A percentile compares a stretch with the other conserved stretches of the same genome.
Conservation (phyloP, 2,888 invertebrate genomes). For the Sclerodermus sp. region DNA sequence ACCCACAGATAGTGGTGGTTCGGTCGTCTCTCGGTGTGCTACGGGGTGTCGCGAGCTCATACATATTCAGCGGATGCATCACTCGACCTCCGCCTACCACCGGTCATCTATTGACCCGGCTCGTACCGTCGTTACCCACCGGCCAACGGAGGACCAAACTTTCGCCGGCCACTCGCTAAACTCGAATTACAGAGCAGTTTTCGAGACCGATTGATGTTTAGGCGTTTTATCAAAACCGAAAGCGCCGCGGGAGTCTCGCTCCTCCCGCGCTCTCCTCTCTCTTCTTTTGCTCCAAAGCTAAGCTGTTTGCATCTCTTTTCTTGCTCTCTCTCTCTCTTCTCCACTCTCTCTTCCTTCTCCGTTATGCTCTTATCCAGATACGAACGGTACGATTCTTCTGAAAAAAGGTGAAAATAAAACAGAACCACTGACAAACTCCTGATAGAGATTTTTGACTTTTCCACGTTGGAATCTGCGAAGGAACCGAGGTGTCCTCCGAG, state of each 20-base stretch:
- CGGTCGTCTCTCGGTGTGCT: constrained; percentile 44
- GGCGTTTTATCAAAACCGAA: constrained; percentile 50
- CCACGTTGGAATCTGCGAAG: too few species aligned
- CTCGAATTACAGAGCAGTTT: constrained; percentile 56
- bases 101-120: constrained; percentile 41
- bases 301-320: constrained; percentile 15
- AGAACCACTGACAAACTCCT: too few species aligned
- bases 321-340: too few species aligned
- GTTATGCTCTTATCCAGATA: constrained; percentile 25
- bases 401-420: too few species aligned
- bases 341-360: too few species aligned
- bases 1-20: constrained; percentile 56
- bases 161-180: constrained; percentile 40
- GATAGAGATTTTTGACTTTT: too few species aligned
- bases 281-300: constrained; percentile 8
- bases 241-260: constrained; percentile 28
- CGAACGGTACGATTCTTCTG: too few species aligned
- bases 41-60: constrained; percentile 61
- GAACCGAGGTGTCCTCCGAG: too few species aligned
- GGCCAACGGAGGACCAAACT: constrained; percentile 41
- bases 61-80: constrained; percentile 70
- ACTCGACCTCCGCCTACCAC: constrained; percentile 52
- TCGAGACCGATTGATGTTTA: constrained; percentile 56
- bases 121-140: constrained; percentile 9
- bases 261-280: constrained; percentile 7